phyloP scores from a whole-genome alignment of 1,140 invertebrate genomes.

The Mamestra configurata region DNA sequence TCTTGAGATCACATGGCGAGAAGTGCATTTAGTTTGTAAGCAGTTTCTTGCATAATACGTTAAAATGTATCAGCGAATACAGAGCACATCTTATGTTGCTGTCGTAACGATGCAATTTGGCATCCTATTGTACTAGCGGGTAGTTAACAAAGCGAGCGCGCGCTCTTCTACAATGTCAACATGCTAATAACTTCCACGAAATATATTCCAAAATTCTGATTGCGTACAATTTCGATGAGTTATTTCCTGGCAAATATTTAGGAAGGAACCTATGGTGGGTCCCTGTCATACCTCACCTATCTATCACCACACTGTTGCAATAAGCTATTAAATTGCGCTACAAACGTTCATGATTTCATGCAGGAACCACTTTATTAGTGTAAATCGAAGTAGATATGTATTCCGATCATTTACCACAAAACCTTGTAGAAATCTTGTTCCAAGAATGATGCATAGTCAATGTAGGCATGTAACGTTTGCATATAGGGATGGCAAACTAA shows the following conservation, averaged over 20 bases:
- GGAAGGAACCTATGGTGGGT: background rate
- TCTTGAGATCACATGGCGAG: background rate
- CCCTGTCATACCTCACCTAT: too few species aligned
- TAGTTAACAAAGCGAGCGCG: conserved; percentile 18
- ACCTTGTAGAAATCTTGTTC: conserved; percentile 49
- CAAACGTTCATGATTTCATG: conserved; percentile 7
- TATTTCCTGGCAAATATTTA: background rate
- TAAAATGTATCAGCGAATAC: conserved; percentile 23
- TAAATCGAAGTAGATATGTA: conserved; percentile 16
- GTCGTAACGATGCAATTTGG: conserved; percentile 46
- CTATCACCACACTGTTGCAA: background rate
- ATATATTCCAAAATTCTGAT: conserved; percentile 12
- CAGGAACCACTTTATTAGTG: background rate
- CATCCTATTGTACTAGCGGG: conserved; percentile 11
- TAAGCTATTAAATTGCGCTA: background rate
- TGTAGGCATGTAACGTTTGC: conserved; percentile 55
- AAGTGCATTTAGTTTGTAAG: background rate
- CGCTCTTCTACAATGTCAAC: conserved; percentile 32
- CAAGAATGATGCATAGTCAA: conserved; percentile 62
- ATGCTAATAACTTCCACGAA: conserved; percentile 27
- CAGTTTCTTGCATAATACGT: conserved; percentile 15
- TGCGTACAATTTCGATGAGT: background rate
- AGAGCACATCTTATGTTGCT: conserved; percentile 15
- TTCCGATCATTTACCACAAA: conserved; percentile 45
- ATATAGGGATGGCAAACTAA: conserved; percentile 71